phyloP scores from a whole-genome alignment of 92 coral and sea anemone genomes.

The Isaurus tuberculatus region DNA sequence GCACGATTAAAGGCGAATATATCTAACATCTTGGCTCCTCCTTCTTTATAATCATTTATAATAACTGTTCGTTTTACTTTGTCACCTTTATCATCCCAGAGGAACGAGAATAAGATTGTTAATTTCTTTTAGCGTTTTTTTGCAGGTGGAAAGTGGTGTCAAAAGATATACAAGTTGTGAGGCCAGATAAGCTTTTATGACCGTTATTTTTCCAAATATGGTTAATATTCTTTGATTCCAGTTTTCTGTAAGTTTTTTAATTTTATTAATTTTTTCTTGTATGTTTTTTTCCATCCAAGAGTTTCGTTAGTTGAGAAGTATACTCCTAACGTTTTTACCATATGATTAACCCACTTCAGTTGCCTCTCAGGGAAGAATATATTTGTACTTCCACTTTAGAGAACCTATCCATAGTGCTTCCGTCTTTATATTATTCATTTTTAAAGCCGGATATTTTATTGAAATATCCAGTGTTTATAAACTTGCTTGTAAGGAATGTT shows the following conservation, averaged over 20 bases:
- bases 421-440: conserved; percentile 20
- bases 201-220: conserved; percentile 5
- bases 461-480: background rate
- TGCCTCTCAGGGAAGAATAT: background rate
- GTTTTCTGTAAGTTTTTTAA: background rate
- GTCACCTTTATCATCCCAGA: no score
- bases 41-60: no score
- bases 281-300: background rate
- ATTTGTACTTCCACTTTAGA: background rate
- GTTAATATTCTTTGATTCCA: background rate
- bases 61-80: no score
- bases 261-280: background rate
- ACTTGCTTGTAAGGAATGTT: conserved; percentile 11
- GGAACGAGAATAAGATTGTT: no score
- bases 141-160: no score
- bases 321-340: conserved; percentile 37
- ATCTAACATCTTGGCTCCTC: background rate
- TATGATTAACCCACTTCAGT: conserved; percentile 31
- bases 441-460: conserved; percentile 12
- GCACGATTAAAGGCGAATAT: background rate
- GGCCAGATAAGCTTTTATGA: conserved; percentile 4
- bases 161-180: no score
- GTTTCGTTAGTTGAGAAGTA: conserved; percentile 16
- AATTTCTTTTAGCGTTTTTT: no score
- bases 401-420: conserved; percentile 42